phyloP scores from a whole-genome alignment of 1,140 invertebrate species.

The Drosophila mauritiana region DNA sequence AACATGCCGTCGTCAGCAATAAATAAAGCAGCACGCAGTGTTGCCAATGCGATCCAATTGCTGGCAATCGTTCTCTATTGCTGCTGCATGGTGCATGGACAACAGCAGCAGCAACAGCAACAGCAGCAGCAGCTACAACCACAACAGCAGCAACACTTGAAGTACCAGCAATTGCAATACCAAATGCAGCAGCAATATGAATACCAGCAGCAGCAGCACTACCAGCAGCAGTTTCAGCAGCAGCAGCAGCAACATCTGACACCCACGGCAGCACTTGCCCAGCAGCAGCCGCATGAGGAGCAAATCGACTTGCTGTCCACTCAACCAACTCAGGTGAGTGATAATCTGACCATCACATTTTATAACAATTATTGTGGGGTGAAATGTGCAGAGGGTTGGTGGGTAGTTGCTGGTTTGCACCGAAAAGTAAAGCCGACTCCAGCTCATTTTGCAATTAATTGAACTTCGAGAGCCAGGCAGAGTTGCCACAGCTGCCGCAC shows the following conservation, averaged over 20 bases:
- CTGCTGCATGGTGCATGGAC: slow-evolving; percentile 64
- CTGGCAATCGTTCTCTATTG: slow-evolving; percentile 66
- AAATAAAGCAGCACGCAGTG: slow-evolving; percentile 59
- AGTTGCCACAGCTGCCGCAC: slow-evolving; percentile 40
- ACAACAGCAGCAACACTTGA: slow-evolving; percentile 56
- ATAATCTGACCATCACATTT: slow-evolving; percentile 33
- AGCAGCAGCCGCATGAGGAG: slow-evolving; percentile 37
- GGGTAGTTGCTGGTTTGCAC: no score
- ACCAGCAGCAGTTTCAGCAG: slow-evolving; percentile 68
- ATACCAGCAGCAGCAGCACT: slow-evolving; percentile 74
- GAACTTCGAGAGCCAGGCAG: slow-evolving; percentile 30
- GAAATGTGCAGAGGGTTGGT: not conserved
- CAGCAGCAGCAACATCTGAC: slow-evolving; percentile 47
- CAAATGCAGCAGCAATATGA: slow-evolving; percentile 79
- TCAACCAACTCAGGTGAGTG: slow-evolving; percentile 69
- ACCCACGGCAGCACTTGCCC: slow-evolving; percentile 29
- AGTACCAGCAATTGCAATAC: slow-evolving; percentile 76
- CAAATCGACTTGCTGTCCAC: slow-evolving; percentile 63
- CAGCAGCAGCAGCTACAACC: slow-evolving; percentile 25
- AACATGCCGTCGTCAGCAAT: slow-evolving; percentile 66
- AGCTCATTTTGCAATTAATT: slow-evolving; percentile 69
- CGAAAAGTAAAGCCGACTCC: slow-evolving; percentile 25
- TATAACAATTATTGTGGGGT: slow-evolving; percentile 25
- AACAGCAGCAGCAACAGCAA: slow-evolving; percentile 45
- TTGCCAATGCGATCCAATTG: slow-evolving; percentile 68